A percentile compares a stretch with the other conserved stretches of the same genome.
These are phyloP conservation scores for Heliconius hewitsoni DNA, from an alignment of 1,140 invertebrate genomes.

Conservation along the genomic window DNA sequence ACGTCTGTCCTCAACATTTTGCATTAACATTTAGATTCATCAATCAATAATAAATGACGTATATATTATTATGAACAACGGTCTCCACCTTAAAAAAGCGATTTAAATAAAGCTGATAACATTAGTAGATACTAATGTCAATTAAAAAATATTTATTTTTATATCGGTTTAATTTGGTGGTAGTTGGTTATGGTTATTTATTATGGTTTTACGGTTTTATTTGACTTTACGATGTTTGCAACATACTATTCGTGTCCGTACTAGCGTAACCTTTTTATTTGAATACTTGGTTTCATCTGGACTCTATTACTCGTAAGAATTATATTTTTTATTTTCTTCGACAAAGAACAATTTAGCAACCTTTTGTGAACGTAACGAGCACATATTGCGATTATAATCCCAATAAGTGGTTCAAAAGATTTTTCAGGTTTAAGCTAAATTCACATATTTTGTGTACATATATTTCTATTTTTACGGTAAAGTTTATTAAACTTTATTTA, in stretches of 20 bases:
- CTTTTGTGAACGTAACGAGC: background rate
- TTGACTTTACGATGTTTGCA: too few relatives aligned
- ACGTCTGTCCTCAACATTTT: background rate
- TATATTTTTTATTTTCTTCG: background rate
- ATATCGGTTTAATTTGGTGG: too few relatives aligned
- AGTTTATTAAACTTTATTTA: background rate
- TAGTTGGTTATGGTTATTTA: too few relatives aligned
- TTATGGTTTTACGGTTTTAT: too few relatives aligned
- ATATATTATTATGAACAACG: too few relatives aligned
- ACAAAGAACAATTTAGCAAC: background rate
- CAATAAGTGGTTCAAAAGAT: background rate
- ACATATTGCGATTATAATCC: background rate
- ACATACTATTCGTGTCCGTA: background rate
- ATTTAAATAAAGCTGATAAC: too few relatives aligned
- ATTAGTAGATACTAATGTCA: too few relatives aligned
- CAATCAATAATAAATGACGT: too few relatives aligned
- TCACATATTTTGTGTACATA: background rate
- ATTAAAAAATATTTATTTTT: too few relatives aligned
- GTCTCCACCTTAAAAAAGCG: too few relatives aligned
- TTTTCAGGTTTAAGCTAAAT: background rate
- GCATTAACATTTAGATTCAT: too few relatives aligned
- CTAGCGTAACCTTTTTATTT: background rate
- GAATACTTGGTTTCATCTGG: background rate
- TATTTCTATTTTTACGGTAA: background rate
- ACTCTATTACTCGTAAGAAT: background rate